phyloP scores from a whole-genome alignment of 2,797 vertebrate species.

The Falco biarmicus region DNA sequence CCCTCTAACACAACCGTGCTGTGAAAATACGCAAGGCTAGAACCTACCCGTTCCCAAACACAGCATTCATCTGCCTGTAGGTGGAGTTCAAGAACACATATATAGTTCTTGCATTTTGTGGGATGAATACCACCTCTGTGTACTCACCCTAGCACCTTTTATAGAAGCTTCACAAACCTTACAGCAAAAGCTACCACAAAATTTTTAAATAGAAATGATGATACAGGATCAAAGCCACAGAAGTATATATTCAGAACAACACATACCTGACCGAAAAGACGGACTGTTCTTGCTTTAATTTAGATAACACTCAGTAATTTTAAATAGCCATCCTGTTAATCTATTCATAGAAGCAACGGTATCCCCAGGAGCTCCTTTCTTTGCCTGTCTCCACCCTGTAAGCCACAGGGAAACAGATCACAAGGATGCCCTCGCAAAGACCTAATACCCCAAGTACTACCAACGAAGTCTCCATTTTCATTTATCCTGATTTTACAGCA shows the following conservation, averaged over 20 bases:
- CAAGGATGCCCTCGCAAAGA: fast-evolving
- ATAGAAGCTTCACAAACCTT: not conserved
- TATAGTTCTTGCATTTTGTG: not conserved
- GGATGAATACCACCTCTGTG: fast-evolving
- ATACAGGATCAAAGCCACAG: not conserved
- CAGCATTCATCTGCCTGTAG: not conserved
- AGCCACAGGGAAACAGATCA: not conserved
- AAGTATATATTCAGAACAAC: not conserved
- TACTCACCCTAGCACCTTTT: not conserved
- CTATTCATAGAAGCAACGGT: fast-evolving
- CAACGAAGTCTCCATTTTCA: not conserved
- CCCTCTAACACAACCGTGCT: not conserved
- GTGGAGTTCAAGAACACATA: constrained; percentile 14
- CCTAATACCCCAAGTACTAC: not conserved
- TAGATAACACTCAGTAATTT: not conserved
- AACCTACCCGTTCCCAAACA: not conserved
- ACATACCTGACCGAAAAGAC: not conserved
- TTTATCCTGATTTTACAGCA: not conserved
- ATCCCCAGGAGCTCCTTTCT: not conserved
- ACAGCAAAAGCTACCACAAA: not conserved
- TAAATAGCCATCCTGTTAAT: not conserved
- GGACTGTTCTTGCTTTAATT: not conserved
- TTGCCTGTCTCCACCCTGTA: not conserved
- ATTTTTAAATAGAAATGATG: not conserved
- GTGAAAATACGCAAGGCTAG: not conserved